phyloP scores from a whole-genome alignment of 2,888 invertebrate genomes.

The Cerastis leucographa region DNA sequence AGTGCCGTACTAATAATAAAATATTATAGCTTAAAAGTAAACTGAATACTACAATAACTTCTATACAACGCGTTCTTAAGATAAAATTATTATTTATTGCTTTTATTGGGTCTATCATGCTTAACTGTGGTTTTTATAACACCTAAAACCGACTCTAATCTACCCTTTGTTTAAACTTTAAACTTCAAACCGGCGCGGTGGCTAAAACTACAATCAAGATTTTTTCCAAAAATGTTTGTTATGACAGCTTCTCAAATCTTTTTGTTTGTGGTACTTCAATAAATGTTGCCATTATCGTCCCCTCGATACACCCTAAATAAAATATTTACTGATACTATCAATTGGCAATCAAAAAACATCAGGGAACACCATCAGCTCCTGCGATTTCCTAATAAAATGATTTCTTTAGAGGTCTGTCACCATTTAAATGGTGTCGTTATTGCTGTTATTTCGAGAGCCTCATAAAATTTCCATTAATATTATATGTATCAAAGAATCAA shows the following conservation, averaged over 20 bases:
- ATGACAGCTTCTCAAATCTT: slow-evolving; percentile 6
- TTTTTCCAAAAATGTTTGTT: not conserved
- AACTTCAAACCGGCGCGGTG: too few relatives aligned
- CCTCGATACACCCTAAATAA: slow-evolving; percentile 35
- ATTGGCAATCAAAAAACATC: slow-evolving; percentile 39
- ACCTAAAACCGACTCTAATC: slow-evolving; percentile 11
- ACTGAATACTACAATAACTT: slow-evolving; percentile 35
- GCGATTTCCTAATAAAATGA: slow-evolving; percentile 56
- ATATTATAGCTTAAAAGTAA: slow-evolving; percentile 48
- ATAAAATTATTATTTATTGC: slow-evolving; percentile 29
- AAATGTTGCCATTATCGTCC: slow-evolving; percentile 14
- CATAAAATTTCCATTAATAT: slow-evolving; percentile 70
- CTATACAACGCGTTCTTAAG: slow-evolving; percentile 22
- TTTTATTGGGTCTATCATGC: slow-evolving; percentile 8
- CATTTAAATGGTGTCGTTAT: slow-evolving; percentile 65
- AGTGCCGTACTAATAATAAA: slow-evolving; percentile 52
- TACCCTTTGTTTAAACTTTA: slow-evolving; percentile 17
- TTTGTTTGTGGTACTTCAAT: slow-evolving; percentile 15
- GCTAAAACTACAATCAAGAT: not conserved
- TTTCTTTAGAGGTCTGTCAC: slow-evolving; percentile 59
- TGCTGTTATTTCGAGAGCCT: slow-evolving; percentile 53
- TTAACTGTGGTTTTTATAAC: slow-evolving; percentile 30
- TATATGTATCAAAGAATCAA: slow-evolving; percentile 72
- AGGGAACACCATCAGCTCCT: slow-evolving; percentile 33
- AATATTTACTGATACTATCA: slow-evolving; percentile 54